Percentiles rank a stretch among this genome's conserved stretches.
phyloP scores from a whole-genome alignment of 2,888 invertebrate species.

The Alcis repandata region DNA sequence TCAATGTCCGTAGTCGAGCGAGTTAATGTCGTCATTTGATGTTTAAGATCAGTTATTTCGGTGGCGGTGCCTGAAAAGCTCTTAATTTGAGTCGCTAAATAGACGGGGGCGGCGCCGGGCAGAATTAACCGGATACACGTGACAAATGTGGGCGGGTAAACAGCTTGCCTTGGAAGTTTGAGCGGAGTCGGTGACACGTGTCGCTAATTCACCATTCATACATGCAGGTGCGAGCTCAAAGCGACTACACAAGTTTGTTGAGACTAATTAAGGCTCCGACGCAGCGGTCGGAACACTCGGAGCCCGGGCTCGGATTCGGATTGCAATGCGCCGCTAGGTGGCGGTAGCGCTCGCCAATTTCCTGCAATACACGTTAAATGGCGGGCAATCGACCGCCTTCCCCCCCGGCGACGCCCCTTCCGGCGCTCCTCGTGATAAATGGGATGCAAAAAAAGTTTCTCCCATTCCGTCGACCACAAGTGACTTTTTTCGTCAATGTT shows the following conservation, averaged over 20 bases:
- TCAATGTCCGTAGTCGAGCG: conserved; percentile 43
- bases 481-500: conserved; percentile 49
- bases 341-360: conserved; percentile 64
- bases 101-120: conserved; percentile 37
- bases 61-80: conserved; percentile 32
- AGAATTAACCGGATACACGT: conserved; percentile 44
- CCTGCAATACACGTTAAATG: conserved; percentile 72
- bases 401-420: conserved; percentile 50
- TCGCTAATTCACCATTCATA: conserved; percentile 51
- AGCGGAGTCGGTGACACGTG: conserved; percentile 40
- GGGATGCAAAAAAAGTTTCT: conserved; percentile 51
- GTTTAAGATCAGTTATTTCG: conserved; percentile 32
- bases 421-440: conserved; percentile 52
- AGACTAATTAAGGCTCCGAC: conserved; percentile 65
- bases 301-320: conserved; percentile 31
- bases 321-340: conserved; percentile 52
- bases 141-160: conserved; percentile 40
- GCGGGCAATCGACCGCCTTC: conserved; percentile 62
- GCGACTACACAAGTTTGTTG: conserved; percentile 53
- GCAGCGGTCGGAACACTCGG: conserved; percentile 43
- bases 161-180: conserved; percentile 40
- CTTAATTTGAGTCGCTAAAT: conserved; percentile 44
- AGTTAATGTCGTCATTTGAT: conserved; percentile 41
- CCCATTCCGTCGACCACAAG: conserved; percentile 44
- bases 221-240: conserved; percentile 38